Conservation (phyloP, 2,888 invertebrate species). For the Apamea monoglypha region DNA sequence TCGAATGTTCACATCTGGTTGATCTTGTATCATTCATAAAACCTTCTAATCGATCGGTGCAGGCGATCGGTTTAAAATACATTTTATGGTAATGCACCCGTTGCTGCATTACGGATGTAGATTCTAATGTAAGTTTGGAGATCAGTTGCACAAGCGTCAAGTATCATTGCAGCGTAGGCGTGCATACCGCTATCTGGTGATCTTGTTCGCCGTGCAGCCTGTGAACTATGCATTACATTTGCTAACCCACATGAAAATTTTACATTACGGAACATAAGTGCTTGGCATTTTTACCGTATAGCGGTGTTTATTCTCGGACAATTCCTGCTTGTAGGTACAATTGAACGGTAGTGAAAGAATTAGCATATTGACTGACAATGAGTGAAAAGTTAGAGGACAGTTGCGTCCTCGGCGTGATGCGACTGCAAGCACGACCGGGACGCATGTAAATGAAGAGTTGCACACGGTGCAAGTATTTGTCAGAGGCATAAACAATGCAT, state of each 20-base stretch:
- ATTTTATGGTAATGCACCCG: conserved; percentile 84
- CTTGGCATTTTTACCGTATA: conserved; percentile 28
- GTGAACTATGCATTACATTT: conserved; percentile 60
- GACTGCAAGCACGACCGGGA: conserved; percentile 73
- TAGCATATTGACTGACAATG: conserved; percentile 84
- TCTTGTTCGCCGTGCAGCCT: conserved; percentile 57
- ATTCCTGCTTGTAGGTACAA: conserved; percentile 25
- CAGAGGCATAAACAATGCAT: conserved; percentile 72
- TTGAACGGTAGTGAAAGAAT: conserved; percentile 75
- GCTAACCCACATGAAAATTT: conserved; percentile 38
- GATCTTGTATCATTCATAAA: conserved; percentile 66
- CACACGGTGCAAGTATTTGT: conserved; percentile 73
- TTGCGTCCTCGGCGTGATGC: conserved; percentile 75
- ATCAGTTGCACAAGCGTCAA: conserved; percentile 82
- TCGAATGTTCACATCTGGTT: conserved; percentile 68
- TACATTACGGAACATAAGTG: conserved; percentile 14
- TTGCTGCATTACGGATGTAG: conserved; percentile 76
- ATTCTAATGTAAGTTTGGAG: conserved; percentile 78
- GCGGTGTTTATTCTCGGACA: conserved; percentile 27
- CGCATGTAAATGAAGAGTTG: conserved; percentile 82
- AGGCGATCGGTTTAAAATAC: conserved; percentile 77
- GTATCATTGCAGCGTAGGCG: conserved; percentile 80
- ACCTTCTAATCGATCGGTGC: conserved; percentile 58
- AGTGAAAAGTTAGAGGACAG: conserved; percentile 82
- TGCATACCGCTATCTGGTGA: conserved; percentile 71